phyloP scores from a whole-genome alignment of 2,113 vertebrate species.

The Isurus oxyrinchus region DNA sequence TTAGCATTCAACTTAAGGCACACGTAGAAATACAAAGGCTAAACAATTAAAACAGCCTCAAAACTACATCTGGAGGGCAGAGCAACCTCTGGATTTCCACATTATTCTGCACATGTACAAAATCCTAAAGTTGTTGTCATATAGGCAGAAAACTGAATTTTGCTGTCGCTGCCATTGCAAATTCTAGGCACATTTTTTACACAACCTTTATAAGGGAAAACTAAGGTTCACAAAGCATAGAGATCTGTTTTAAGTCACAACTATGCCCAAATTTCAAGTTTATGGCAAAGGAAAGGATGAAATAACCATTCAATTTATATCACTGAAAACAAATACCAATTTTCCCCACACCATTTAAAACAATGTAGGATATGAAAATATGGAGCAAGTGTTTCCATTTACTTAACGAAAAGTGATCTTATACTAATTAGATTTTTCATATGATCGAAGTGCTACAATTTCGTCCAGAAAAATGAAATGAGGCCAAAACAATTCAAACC shows the following conservation, averaged over 20 bases:
- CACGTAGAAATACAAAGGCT: no score
- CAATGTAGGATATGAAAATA: background rate
- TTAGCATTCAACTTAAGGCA: background rate
- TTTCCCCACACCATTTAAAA: background rate
- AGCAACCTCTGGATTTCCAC: background rate
- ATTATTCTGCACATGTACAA: background rate
- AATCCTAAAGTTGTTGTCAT: background rate
- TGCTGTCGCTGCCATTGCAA: no score
- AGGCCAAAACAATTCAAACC: background rate
- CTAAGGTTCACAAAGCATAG: background rate
- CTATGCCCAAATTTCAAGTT: background rate
- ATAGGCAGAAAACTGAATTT: background rate
- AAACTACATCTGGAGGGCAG: background rate
- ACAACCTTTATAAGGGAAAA: background rate
- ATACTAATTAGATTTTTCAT: background rate
- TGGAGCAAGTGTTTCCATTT: background rate
- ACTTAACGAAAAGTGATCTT: background rate
- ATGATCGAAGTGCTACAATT: background rate
- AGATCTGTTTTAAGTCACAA: background rate
- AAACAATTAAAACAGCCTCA: background rate
- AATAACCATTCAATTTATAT: background rate
- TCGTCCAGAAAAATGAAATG: background rate
- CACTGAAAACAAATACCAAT: background rate
- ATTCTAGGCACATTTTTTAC: background rate
- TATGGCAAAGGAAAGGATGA: no score